Evolutionary conservation across 2,113 vertebrate genomes (phyloP), one percentile per base, ranked within the genome.

Genomic region (Ailurus styani): DNA sequence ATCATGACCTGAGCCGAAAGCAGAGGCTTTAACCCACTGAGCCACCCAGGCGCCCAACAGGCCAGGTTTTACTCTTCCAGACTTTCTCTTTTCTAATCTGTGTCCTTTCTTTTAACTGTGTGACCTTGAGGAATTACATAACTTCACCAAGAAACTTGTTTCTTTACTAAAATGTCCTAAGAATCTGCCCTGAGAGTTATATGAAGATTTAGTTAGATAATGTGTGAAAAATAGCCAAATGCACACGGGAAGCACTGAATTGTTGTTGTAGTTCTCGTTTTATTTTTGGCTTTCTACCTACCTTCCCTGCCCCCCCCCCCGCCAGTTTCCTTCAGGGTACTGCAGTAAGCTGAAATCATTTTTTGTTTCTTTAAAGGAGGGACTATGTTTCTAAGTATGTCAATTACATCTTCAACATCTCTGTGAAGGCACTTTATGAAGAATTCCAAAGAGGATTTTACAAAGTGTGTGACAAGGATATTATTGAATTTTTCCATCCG

Each of bases 361-460:
- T 68, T 97, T 79, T 88, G 55, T 95, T 92, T 96, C 50, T 50
- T 77, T 96, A 94, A 73, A 99, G 99, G 97, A 97, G 97, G 84
- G 96, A 98, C 34, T 99, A 99, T 95, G 98, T 99, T 31, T 98
- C 94, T 5, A 98, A 98, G 87, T 99, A 87, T 52, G 73, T 99
- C 79, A 96, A 99, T 97, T 98, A 99, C 3, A 97, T 97, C 88
- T 99, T 99, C 94, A 99, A 99, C 97, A 98, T 97, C 83, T 99
- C 99, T 6, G 99, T 99, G 95, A 97, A 99, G 57, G 60, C 29
- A 0, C 78, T 98, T 93, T 99, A 99, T 92, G 98, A 98, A 2
- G 98, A 98, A 60, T 99, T 99, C 97, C 99, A 97, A 97, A 99
- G 90, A 96, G 99, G 99, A 34, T 99, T 99, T 98, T 99, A 99